Conservation (phyloP, 1,140 invertebrate genomes). For the Bradysia coprophila region DNA sequence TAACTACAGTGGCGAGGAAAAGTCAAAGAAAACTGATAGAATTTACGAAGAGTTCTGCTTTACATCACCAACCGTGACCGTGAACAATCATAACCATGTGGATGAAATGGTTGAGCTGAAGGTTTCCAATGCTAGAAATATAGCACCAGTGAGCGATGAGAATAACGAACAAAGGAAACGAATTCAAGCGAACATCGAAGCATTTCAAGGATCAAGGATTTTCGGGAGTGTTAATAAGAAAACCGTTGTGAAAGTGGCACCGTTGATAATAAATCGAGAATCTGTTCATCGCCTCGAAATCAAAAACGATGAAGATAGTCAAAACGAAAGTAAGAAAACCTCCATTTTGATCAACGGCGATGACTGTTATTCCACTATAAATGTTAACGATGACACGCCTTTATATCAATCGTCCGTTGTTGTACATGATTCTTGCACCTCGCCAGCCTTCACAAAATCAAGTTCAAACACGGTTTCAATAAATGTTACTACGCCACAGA, state of each 20-base stretch:
- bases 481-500: not conserved
- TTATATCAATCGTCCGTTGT: slow-evolving; percentile 47
- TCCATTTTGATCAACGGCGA: slow-evolving; percentile 58
- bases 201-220: not conserved
- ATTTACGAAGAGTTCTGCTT: not conserved
- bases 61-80: too few species aligned
- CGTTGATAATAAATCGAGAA: slow-evolving; percentile 17
- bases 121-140: not conserved
- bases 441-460: slow-evolving; percentile 19
- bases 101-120: not conserved
- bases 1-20: too few species aligned
- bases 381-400: slow-evolving; percentile 35
- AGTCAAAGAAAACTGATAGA: not conserved
- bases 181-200: not conserved
- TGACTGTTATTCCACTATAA: slow-evolving; percentile 44
- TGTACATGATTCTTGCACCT: slow-evolving; percentile 30
- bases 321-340: slow-evolving; percentile 31
- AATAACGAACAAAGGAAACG: not conserved
- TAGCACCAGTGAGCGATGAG: not conserved
- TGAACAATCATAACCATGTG: not conserved
- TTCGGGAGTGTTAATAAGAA: slow-evolving; percentile 2
- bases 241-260: slow-evolving; percentile 18
- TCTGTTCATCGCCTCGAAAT: slow-evolving; percentile 36
- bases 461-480: not conserved
- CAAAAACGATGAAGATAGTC: slow-evolving; percentile 17